Evolutionary conservation across 1,140 invertebrate genomes (phyloP).

Genomic region (Tetramorium parvispinum): DNA sequence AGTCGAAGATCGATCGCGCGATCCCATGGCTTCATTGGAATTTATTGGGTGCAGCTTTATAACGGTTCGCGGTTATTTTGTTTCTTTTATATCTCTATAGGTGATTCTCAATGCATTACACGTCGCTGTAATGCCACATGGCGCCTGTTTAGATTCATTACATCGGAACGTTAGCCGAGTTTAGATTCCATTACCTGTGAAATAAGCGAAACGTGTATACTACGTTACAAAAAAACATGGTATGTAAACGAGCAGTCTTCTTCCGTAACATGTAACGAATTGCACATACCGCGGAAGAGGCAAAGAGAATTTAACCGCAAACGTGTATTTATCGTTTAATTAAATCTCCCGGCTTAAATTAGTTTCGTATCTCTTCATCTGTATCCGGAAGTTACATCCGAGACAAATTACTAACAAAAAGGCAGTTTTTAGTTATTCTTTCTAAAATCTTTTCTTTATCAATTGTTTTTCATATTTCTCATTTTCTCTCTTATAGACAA

Average conservation of each 20-base stretch:
- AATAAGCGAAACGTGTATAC: conserved; percentile 14
- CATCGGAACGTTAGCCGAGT: conserved; percentile 33
- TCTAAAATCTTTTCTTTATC: not conserved
- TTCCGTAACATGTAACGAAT: conserved; percentile 26
- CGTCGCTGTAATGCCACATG: not conserved
- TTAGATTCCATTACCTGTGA: conserved; percentile 47
- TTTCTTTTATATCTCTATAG: not conserved
- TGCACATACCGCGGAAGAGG: not conserved
- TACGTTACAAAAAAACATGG: conserved; percentile 18
- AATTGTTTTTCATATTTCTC: not conserved
- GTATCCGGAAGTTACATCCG: conserved; percentile 38
- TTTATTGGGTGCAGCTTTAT: conserved; percentile 58
- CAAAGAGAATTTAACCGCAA: conserved; percentile 39
- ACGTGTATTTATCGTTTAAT: conserved; percentile 58
- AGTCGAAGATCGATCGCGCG: not conserved
- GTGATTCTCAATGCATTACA: conserved; percentile 25
- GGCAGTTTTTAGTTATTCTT: not conserved
- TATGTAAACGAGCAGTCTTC: not conserved
- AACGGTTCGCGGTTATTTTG: not conserved
- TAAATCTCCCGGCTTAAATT: conserved; percentile 54
- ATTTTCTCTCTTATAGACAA: not conserved
- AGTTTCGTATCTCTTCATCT: conserved; percentile 55
- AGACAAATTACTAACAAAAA: conserved; percentile 47
- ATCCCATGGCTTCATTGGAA: conserved; percentile 55
- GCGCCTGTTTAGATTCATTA: conserved; percentile 11